Conservation (phyloP, 2,888 invertebrate species). For the Erynnis tages region DNA sequence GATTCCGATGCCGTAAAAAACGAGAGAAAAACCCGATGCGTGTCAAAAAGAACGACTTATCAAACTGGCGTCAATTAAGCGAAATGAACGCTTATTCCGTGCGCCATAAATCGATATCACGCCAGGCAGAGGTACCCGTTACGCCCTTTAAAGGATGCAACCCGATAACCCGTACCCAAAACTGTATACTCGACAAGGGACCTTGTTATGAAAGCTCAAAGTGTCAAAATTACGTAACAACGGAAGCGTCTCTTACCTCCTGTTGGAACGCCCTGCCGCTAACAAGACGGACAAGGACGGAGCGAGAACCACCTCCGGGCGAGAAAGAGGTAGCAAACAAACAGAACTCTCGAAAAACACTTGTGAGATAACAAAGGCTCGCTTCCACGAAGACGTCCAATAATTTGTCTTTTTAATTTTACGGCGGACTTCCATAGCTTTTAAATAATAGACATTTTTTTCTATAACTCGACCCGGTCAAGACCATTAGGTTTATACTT, state of each 20-base stretch:
- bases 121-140: constrained; percentile 62
- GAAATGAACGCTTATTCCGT: constrained; percentile 75
- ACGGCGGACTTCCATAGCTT: constrained; percentile 76
- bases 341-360: constrained; percentile 80
- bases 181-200: constrained; percentile 66
- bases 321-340: constrained; percentile 63
- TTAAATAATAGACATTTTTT: constrained; percentile 67
- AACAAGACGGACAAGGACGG: constrained; percentile 74
- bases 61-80: constrained; percentile 71
- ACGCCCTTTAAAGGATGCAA: constrained; percentile 72
- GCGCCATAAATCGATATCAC: constrained; percentile 75
- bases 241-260: constrained; percentile 77
- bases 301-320: constrained; percentile 46
- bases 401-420: constrained; percentile 82
- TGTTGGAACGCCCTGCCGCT: constrained; percentile 70
- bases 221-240: constrained; percentile 78
- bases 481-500: constrained; percentile 59
- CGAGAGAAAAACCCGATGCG: constrained; percentile 53
- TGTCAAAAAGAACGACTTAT: constrained; percentile 67
- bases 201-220: constrained; percentile 77
- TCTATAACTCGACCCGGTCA: constrained; percentile 63
- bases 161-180: constrained; percentile 54
- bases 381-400: constrained; percentile 80
- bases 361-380: constrained; percentile 80
- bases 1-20: constrained; percentile 39